Percentiles rank a stretch among this genome's conserved stretches.
Conservation (phyloP, 2,113 vertebrate genomes). For the Catagonus wagneri region DNA sequence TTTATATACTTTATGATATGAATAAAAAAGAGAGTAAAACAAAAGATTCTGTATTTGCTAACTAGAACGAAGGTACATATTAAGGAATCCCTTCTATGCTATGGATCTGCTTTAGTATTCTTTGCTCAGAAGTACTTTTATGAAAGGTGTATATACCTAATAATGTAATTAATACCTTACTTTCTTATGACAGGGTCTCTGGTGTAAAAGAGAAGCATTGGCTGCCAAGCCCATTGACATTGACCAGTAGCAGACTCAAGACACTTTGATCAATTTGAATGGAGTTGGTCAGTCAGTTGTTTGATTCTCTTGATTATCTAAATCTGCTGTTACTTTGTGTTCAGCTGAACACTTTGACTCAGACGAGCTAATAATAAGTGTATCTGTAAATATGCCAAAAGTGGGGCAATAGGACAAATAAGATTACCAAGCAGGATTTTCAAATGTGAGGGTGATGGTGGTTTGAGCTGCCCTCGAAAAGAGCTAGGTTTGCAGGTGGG, state of each 20-base stretch:
- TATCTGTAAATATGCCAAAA: background rate
- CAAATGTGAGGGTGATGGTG: background rate
- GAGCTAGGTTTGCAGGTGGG: background rate
- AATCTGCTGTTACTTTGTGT: background rate
- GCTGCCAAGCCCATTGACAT: background rate
- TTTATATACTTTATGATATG: background rate
- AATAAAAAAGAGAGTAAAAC: background rate
- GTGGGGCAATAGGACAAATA: background rate
- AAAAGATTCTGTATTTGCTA: background rate
- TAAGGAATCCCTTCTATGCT: background rate
- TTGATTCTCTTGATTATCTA: background rate
- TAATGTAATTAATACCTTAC: background rate
- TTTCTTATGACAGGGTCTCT: background rate
- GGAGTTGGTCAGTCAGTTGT: background rate
- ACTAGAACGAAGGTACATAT: background rate
- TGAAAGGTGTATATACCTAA: background rate
- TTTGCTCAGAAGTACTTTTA: conserved; percentile 11
- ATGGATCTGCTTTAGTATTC: background rate
- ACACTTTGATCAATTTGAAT: background rate
- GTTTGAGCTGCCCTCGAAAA: background rate
- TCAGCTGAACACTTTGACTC: background rate
- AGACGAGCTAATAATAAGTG: background rate
- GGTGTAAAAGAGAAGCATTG: background rate
- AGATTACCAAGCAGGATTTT: background rate
- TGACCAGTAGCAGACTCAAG: background rate